Evolutionary conservation across 2,797 vertebrate species (phyloP).

Genomic region (Ambastaia sidthimunki): DNA sequence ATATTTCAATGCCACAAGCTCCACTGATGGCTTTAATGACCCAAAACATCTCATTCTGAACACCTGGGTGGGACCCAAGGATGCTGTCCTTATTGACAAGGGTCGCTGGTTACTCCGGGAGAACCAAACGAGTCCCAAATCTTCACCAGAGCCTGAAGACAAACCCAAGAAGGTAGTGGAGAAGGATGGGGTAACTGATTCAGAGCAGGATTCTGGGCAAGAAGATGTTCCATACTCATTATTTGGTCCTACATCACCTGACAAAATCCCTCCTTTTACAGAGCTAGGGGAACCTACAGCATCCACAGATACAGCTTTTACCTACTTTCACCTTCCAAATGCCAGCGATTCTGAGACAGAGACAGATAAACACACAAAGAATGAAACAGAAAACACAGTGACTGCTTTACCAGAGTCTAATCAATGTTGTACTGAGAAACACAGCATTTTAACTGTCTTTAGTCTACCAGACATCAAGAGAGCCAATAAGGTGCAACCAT

Average conservation of each 20-base stretch:
- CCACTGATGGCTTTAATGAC: constrained; percentile 65
- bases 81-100: constrained; percentile 79
- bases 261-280: constrained; percentile 73
- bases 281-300: constrained; percentile 77
- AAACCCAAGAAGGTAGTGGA: constrained; percentile 76
- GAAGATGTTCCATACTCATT: constrained; percentile 79
- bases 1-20: constrained; percentile 75
- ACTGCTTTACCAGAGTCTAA: constrained; percentile 61
- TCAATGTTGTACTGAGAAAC: constrained; percentile 70
- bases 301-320: constrained; percentile 77
- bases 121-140: constrained; percentile 82
- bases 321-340: constrained; percentile 90
- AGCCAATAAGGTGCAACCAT: constrained; percentile 91
- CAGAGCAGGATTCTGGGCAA: constrained; percentile 71
- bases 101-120: constrained; percentile 85
- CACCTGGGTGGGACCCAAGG: constrained; percentile 63
- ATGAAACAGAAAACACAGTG: constrained; percentile 62
- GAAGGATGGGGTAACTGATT: background rate
- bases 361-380: constrained; percentile 69
- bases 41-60: constrained; percentile 67
- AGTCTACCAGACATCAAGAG: constrained; percentile 76
- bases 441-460: constrained; percentile 67
- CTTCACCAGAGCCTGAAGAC: constrained; percentile 77
- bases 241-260: constrained; percentile 68
- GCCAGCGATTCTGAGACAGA: constrained; percentile 86